A percentile compares a stretch with the other conserved stretches of the same genome.
phyloP scores from a whole-genome alignment of 2,888 invertebrate species.

The Eupithecia centaureata region DNA sequence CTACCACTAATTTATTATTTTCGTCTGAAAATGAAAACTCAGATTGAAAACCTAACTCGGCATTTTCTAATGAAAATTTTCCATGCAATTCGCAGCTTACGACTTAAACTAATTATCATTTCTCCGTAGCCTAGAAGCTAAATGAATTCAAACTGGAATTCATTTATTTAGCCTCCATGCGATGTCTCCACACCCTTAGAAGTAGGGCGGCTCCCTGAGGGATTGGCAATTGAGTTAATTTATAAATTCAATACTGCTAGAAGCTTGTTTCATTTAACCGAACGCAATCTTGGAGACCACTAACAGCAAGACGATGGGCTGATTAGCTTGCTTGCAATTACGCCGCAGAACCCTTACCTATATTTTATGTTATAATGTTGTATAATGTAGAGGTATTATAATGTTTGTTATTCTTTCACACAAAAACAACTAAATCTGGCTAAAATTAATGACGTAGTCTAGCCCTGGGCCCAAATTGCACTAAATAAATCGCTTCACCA shows the following conservation, averaged over 20 bases:
- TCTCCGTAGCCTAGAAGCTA: not conserved
- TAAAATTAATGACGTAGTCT: too few species aligned
- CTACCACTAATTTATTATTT: too few species aligned
- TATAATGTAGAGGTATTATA: too few species aligned
- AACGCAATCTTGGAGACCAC: not conserved
- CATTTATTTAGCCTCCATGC: not conserved
- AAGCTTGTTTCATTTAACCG: not conserved
- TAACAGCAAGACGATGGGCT: not conserved
- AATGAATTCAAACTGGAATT: not conserved
- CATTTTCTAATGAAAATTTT: not conserved
- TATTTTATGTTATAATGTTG: too few species aligned
- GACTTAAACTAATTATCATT: not conserved
- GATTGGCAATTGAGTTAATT: constrained; percentile 7
- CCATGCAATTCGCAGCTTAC: not conserved
- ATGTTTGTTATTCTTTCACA: too few species aligned
- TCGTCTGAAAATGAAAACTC: too few species aligned
- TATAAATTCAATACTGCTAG: constrained; percentile 13
- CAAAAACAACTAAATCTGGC: too few species aligned
- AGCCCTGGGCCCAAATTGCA: too few species aligned
- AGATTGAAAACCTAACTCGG: too few species aligned
- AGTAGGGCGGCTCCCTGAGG: not conserved
- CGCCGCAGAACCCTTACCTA: too few species aligned
- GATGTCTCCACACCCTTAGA: not conserved
- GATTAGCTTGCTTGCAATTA: not conserved
- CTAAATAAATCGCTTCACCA: too few species aligned